Percentiles rank a stretch among this genome's conserved stretches.
Evolutionary conservation across 2,797 vertebrate genomes (phyloP).

Genomic region (Sebastes iracundus): DNA sequence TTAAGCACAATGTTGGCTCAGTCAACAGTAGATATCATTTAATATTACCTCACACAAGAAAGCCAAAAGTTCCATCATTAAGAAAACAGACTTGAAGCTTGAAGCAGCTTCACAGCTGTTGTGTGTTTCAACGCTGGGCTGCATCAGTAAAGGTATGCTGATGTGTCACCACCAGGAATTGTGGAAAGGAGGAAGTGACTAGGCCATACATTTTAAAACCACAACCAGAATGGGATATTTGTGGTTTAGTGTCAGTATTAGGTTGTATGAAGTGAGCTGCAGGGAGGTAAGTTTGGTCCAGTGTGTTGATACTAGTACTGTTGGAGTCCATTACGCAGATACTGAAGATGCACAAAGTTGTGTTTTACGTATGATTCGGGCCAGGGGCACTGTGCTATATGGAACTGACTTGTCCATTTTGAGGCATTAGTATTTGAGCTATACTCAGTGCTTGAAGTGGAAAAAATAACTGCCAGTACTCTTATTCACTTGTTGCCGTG

Average conservation of each 20-base stretch:
- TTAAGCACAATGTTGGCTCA: too few relatives aligned
- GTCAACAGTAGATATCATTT: not conserved
- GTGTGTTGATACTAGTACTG: not conserved
- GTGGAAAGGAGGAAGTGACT: conserved; percentile 11
- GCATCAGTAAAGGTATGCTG: not conserved
- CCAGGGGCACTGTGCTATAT: not conserved
- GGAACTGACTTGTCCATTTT: not conserved
- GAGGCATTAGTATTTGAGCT: not conserved
- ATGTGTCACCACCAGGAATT: conserved; percentile 31
- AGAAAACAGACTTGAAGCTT: not conserved
- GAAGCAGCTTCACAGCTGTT: not conserved
- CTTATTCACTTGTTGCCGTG: too few relatives aligned
- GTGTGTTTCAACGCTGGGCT: not conserved
- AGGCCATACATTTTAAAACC: not conserved
- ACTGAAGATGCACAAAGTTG: not conserved
- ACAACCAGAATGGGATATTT: not conserved
- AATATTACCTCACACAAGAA: not conserved
- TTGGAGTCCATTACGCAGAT: not conserved
- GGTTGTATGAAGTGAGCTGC: not conserved
- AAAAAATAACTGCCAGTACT: too few relatives aligned
- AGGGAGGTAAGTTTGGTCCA: not conserved
- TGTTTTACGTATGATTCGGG: not conserved
- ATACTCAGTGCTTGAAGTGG: too few relatives aligned
- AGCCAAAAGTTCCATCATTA: not conserved
- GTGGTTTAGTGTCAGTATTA: not conserved